phyloP scores from a whole-genome alignment of 2,797 vertebrate genomes.

The Heteromormyrus szaboi region DNA sequence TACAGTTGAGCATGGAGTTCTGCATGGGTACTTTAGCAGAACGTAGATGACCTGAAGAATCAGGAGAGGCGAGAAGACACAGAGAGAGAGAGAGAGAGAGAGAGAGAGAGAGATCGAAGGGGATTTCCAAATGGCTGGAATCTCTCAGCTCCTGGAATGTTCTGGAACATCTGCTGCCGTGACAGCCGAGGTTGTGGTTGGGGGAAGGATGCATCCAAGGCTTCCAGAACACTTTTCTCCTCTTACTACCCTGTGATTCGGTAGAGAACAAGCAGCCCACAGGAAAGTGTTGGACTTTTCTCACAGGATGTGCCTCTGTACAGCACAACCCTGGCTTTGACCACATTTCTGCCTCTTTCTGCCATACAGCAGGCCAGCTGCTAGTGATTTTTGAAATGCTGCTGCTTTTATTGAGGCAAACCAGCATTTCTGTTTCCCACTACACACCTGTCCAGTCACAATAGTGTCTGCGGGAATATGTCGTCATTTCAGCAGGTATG shows the following conservation, averaged over 20 bases:
- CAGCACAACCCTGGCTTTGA: neutral
- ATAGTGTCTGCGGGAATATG: neutral
- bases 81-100: neutral
- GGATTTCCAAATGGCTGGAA: slow-evolving; percentile 54
- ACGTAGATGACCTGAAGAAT: neutral
- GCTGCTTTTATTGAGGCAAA: neutral
- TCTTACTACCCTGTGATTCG: neutral
- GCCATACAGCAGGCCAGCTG: neutral
- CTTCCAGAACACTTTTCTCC: neutral
- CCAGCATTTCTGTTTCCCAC: neutral
- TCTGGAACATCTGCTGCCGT: slow-evolving; percentile 62
- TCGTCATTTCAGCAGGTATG: neutral
- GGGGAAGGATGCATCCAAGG: slow-evolving; percentile 23
- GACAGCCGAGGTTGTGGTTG: slow-evolving; percentile 52
- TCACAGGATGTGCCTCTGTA: neutral
- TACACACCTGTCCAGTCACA: neutral
- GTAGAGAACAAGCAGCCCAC: neutral
- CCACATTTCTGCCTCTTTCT: neutral
- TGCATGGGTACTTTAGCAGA: neutral
- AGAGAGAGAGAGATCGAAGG: neutral
- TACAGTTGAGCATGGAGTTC: neutral
- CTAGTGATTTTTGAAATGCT: neutral
- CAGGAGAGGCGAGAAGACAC: slow-evolving; percentile 1
- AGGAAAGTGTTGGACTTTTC: neutral
- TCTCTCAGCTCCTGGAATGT: slow-evolving; percentile 49